Evolutionary conservation across 2,113 vertebrate species (phyloP), one percentile per base, ranked within the genome.

Genomic region (Ailuropoda melanoleuca): DNA sequence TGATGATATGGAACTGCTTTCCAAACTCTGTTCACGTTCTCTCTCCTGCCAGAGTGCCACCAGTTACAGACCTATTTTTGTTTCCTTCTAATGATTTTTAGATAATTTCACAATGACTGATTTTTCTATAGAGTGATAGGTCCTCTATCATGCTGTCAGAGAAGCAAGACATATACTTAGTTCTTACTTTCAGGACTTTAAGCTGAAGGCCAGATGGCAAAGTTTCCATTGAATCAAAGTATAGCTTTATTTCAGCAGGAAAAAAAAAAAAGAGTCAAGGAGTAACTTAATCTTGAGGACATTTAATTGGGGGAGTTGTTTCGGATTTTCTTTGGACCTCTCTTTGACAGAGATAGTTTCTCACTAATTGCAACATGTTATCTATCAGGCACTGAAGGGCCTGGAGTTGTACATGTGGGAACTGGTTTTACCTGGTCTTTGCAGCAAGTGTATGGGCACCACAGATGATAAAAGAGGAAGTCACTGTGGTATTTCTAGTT

Each of bases 181-280:
- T 64, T 85, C 39, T 96, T 48, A 37, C 60, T 94, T 97, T 95
- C 53, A 91, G 72, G 74, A 94, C 94, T 91, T 74, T 87, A 96
- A 83, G 43, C 46, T 83, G 93, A 97, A 96, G 83, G n/a, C 86
- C 93, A 97, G 86, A 87, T 97, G 96, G 93, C 74, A 88, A 75
- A 68, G 34, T 96, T 90, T 82, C 72, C 21, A 13, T 14, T 60
- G 60, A 95, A 68, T 91, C 75, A 97, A 90, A 97, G 81, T 55
- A 39, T 64, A 85, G 46, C 58, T 95, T n/a, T 58, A 58, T 78
- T 95, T 94, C 77, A 97, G 53, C 43, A 83, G 34, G 53, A 23
- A 6, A 0, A 6, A 14, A 11, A 7, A 8, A n/a, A 34, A n/a
- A 53, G 68, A 95, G 29, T 68, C 43, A 46, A 82, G 11, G 75